Evolutionary conservation across 2,797 vertebrate genomes (phyloP), one percentile per base, ranked within the genome.

Genomic region (Anguilla anguilla): DNA sequence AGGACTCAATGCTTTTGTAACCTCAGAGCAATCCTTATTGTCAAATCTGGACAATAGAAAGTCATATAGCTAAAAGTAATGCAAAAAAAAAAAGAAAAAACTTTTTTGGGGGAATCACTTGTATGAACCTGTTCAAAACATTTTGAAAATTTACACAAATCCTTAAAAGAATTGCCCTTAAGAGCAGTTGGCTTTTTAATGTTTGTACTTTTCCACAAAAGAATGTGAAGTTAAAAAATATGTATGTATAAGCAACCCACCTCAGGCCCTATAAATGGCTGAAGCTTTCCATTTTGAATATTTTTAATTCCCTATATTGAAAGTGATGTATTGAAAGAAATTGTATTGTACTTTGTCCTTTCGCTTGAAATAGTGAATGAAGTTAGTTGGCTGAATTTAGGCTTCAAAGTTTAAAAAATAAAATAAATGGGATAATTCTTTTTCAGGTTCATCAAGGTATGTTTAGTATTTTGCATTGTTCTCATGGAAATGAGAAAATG

Each of bases 361-460:
- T 95, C 95, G 95, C 94, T 95, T 95, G 93, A 95, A 93, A 92
- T 96, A 96, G 95, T 95, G 93, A 93, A 95, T 94, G 93, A 95
- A 91, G 93, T 95, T 95, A 96, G 94, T 91, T 94, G 94, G 95
- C 93, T 93, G 94, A 95, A 94, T 94, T 90, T 94, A 91, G 93
- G 90, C 91, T 91, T 91, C 85, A 88, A 85, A 84, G 93, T 95
- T 92, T 86, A 88, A 88, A 61, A 72, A 59, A 69, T 28, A 64
- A 85, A 22, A 19, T 6, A 55, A 10, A 61, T 61, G 79, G 28
- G 74, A 92, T 95, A 93, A 94, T 95, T 95, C 90, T 91, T 90
- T 89, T 88, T 94, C 90, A 92, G 88, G 93, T 92, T 93, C 86
- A 89, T 88, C 89, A 90, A 89, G 92, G 10, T 69, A 92, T 91